These are phyloP conservation scores for Geococcyx californianus DNA, from an alignment of 2,113 vertebrate genomes.

Conservation along the genomic window DNA sequence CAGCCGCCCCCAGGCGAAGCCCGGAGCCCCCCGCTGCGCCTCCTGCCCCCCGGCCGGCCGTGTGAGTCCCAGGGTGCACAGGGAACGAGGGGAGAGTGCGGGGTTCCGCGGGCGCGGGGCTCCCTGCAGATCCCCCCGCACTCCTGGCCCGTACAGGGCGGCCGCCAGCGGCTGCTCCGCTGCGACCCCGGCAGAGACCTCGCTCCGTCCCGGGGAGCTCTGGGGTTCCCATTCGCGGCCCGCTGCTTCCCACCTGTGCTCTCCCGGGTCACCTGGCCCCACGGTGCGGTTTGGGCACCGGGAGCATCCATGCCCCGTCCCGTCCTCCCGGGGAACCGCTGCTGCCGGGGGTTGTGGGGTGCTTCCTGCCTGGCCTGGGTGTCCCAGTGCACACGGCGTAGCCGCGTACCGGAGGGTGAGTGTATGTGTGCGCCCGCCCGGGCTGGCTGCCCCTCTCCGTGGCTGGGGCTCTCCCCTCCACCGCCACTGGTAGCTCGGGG, in stretches of 20 bases:
- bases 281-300: background rate
- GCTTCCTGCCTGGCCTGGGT: no score
- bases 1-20: slow-evolving; percentile 15
- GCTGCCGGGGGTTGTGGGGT: background rate
- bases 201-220: background rate
- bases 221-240: no score
- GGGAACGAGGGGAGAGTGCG: background rate
- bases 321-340: background rate
- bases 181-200: background rate
- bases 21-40: background rate
- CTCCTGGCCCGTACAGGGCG: background rate
- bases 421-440: background rate
- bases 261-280: background rate
- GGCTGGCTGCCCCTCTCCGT: background rate
- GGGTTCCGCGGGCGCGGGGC: background rate
- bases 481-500: no score
- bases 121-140: background rate
- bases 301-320: background rate
- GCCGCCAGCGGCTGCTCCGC: no score
- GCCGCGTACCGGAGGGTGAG: no score
- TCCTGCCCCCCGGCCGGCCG: slow-evolving; percentile 47
- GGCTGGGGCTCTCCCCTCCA: background rate
- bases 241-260: background rate
- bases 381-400: no score
- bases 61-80: slow-evolving; percentile 55